Percentiles rank a stretch among this genome's conserved stretches.
Conservation (phyloP, 2,113 vertebrate species). For the Coracopsis vasa region DNA sequence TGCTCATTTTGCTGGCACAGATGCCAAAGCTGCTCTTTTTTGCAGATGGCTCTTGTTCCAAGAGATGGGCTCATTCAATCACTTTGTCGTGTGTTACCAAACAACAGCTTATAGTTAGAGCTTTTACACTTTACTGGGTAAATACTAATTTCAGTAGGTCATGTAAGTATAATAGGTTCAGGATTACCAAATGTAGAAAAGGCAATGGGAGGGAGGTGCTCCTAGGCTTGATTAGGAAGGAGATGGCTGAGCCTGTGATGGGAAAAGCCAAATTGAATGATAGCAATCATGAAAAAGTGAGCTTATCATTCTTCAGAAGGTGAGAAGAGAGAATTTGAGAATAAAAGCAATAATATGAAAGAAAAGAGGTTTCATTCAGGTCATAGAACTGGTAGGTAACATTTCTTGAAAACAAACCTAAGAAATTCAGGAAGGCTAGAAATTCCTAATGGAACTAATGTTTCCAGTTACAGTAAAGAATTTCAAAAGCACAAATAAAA, state of each 20-base stretch:
- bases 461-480: not conserved
- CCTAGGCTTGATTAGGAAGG: not conserved
- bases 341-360: not conserved
- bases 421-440: not conserved
- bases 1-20: not conserved
- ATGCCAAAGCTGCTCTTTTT: not conserved
- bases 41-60: not conserved
- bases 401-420: not conserved
- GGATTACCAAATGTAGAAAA: not conserved
- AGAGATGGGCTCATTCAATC: not conserved
- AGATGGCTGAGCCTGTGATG: not conserved
- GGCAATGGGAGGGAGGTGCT: not conserved
- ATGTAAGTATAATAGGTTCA: not conserved
- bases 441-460: not conserved
- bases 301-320: not conserved
- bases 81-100: not conserved
- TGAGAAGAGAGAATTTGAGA: not conserved
- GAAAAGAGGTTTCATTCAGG: not conserved
- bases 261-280: not conserved
- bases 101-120: not conserved
- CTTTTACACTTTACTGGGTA: not conserved
- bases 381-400: not conserved
- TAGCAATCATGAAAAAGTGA: not conserved
- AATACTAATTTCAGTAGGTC: not conserved
- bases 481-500: not conserved